These are phyloP conservation scores for Acipenser ruthenus DNA, from an alignment of 2,797 vertebrate species.

Conservation along the genomic window DNA sequence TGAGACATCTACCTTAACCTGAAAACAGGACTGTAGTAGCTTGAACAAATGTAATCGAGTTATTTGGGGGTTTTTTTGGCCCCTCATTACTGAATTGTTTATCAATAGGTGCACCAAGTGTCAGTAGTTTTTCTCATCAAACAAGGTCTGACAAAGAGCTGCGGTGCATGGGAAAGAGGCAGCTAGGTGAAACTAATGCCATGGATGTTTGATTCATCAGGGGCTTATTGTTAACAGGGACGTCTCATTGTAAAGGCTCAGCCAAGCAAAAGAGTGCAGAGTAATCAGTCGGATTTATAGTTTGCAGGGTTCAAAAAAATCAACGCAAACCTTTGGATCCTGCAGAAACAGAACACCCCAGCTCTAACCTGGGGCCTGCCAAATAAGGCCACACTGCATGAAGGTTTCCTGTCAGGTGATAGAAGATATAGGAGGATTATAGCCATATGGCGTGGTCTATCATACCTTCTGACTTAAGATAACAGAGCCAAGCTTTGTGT, in stretches of 20 bases:
- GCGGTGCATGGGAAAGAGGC: slow-evolving; percentile 88
- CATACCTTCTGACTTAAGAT: slow-evolving; percentile 79
- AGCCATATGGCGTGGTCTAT: slow-evolving; percentile 73
- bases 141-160: slow-evolving; percentile 83
- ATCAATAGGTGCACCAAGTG: slow-evolving; percentile 97
- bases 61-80: slow-evolving; percentile 71
- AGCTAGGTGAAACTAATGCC: slow-evolving; percentile 99
- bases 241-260: slow-evolving; percentile 97
- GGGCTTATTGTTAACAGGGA: slow-evolving; percentile 93
- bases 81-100: slow-evolving; percentile 88
- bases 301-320: slow-evolving; percentile 73
- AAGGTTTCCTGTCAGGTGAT: slow-evolving; percentile 76
- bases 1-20: slow-evolving; percentile 45
- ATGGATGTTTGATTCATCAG: slow-evolving; percentile 99
- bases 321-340: slow-evolving; percentile 76
- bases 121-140: slow-evolving; percentile 97
- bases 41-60: slow-evolving; percentile 72
- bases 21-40: slow-evolving; percentile 44
- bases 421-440: slow-evolving; percentile 73
- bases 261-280: slow-evolving; percentile 96
- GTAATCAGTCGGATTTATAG: slow-evolving; percentile 98
- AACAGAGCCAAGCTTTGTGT: slow-evolving; percentile 76
- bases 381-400: slow-evolving; percentile 71
- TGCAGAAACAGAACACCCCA: slow-evolving; percentile 68
- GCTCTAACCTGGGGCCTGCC: slow-evolving; percentile 68